Conservation (phyloP, 1,140 invertebrate species). For the Gonatopus flavifemur region DNA sequence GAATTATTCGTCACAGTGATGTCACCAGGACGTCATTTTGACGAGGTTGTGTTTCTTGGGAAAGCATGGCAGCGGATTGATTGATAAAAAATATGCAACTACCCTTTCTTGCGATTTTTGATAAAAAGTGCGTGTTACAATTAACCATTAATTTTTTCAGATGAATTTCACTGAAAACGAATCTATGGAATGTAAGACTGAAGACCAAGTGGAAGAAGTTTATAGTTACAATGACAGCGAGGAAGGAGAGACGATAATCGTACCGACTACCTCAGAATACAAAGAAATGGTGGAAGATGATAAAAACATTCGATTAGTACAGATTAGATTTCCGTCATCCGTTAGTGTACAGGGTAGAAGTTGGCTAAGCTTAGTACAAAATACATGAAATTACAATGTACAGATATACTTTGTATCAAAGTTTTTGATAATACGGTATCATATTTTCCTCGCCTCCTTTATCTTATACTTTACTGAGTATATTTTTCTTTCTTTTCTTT, state of each 20-base stretch:
- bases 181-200: slow-evolving; percentile 39
- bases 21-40: too few species aligned
- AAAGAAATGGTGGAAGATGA: slow-evolving; percentile 40
- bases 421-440: too few species aligned
- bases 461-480: background rate
- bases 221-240: slow-evolving; percentile 47
- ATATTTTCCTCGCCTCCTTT: too few species aligned
- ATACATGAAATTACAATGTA: slow-evolving; percentile 32
- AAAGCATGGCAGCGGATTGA: too few species aligned
- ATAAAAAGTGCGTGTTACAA: slow-evolving; percentile 3
- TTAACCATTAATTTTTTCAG: slow-evolving; percentile 23
- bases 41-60: too few species aligned
- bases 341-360: slow-evolving; percentile 39
- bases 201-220: slow-evolving; percentile 42
- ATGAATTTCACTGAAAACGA: slow-evolving; percentile 38
- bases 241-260: slow-evolving; percentile 47
- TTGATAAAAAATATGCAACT: too few species aligned
- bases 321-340: slow-evolving; percentile 49
- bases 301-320: slow-evolving; percentile 46
- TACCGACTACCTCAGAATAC: slow-evolving; percentile 42
- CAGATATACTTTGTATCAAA: slow-evolving; percentile 2
- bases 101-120: too few species aligned
- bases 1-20: too few species aligned
- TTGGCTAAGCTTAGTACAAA: slow-evolving; percentile 53
- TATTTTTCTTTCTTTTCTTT: too few species aligned